Base-by-base conservation (phyloP, 2,797 vertebrate species). In the Cirrhinus mrigala region DNA sequence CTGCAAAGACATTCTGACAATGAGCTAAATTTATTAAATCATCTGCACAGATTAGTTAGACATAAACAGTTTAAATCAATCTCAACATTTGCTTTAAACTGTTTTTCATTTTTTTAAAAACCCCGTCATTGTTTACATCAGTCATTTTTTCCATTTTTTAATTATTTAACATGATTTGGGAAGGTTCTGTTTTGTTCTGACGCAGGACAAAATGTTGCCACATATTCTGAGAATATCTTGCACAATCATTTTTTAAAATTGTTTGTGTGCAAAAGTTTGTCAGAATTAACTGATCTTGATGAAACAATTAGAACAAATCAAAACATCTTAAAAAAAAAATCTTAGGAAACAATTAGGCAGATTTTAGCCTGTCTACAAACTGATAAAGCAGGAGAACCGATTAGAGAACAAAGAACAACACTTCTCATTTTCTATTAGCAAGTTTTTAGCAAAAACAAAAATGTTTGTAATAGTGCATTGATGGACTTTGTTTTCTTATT, bases 301-400 rank as follows among this genome's bases (percentile, higher is more conserved):
- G 3, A 71, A 85, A 79, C 54, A 54, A 69, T 81, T 81, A 52
- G 4, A 70, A 27, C n/a, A 40, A 75, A 84, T 84, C 2, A 11
- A 69, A 66, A 27, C 24, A 80, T 79, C 24, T 85, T n/a, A n/a
- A 79, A 14, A 27, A 29, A 52, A 29, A 24, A 40, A 69, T 78
- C 12, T 22, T 70, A 68, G 7, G 6, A 20, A 60, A 27, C n/a
- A 82, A 60, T 71, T 27, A 29, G 48, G 22, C 29, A 58, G 33
- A 80, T n/a, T 83, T 78, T n/a, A 81, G 9, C 33, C 50, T 56
- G 22, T 18, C 46, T 20, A 46, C 50, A 46, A 44, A 79, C 54
- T 62, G 66, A 71, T 56, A 54, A 54, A 44, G 46, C 73, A 46
- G 16, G n/a, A 77, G 50, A 68, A 68, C 9, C 14, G 15, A 76